phyloP scores from a whole-genome alignment of 2,113 vertebrate genomes.

The Osmerus mordax region DNA sequence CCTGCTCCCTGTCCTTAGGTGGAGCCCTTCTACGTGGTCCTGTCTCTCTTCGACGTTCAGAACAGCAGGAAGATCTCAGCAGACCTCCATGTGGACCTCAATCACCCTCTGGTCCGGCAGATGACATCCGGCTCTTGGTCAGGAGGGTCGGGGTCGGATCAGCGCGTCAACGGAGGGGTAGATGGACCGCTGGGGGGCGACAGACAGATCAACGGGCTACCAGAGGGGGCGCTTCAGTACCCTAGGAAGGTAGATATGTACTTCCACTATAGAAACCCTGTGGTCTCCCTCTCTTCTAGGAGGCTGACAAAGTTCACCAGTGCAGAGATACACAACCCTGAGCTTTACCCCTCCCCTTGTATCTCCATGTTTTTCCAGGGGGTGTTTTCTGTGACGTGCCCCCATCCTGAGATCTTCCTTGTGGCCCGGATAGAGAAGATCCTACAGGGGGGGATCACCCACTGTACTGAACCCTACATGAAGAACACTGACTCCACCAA shows the following conservation, averaged over 20 bases:
- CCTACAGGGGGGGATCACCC: constrained; percentile 91
- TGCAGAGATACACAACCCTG: not conserved
- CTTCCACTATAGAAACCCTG: not conserved
- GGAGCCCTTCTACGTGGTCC: constrained; percentile 92
- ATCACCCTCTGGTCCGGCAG: constrained; percentile 83
- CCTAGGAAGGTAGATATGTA: constrained; percentile 78
- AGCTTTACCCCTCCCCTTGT: not conserved
- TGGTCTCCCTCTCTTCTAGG: no score
- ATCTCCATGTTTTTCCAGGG: constrained; percentile 67
- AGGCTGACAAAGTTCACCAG: no score
- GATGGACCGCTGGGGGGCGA: constrained; percentile 55
- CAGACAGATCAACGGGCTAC: constrained; percentile 64
- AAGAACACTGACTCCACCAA: constrained; percentile 94
- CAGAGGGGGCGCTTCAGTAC: constrained; percentile 79
- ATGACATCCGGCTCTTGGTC: constrained; percentile 68
- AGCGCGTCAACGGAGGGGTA: constrained; percentile 69
- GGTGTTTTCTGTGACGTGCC: constrained; percentile 94
- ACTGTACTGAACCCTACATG: constrained; percentile 98
- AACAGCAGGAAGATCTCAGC: constrained; percentile 93
- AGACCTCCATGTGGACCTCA: constrained; percentile 95
- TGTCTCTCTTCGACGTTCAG: constrained; percentile 94
- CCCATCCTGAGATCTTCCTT: constrained; percentile 94
- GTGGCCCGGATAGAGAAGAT: constrained; percentile 95
- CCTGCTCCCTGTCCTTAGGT: constrained; percentile 70
- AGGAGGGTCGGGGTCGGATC: constrained; percentile 28